Conservation (phyloP, 2,113 vertebrate genomes). For the Eptesicus fuscus region DNA sequence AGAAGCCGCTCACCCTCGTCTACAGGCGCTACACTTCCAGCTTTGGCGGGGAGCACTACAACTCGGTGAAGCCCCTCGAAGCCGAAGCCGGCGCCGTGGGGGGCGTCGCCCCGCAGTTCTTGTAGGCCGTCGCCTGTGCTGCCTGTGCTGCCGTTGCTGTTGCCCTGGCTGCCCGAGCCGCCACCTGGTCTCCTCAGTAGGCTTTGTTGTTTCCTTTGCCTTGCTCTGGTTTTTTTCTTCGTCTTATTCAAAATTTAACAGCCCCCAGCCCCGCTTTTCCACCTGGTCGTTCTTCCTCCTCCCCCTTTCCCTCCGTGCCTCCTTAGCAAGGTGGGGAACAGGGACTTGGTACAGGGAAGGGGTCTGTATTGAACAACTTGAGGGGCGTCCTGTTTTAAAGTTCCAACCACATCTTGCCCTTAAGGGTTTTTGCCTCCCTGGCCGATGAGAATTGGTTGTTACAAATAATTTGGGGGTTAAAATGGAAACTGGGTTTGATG, state of each 20-base stretch:
- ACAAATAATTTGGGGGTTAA: not conserved
- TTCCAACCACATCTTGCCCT: not conserved
- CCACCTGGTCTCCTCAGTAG: not conserved
- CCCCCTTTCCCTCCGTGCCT: not conserved
- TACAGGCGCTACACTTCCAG: constrained; percentile 16
- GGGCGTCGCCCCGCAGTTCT: fast-evolving
- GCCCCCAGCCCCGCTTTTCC: fast-evolving
- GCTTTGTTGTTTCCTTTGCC: not conserved
- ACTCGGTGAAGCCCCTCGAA: not conserved
- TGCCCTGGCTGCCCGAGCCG: fast-evolving
- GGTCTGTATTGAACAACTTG: too few species aligned
- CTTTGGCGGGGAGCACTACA: constrained; percentile 56
- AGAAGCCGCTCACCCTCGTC: constrained; percentile 78
- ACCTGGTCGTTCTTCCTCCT: not conserved
- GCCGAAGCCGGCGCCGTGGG: fast-evolving
- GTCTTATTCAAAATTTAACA: not conserved
- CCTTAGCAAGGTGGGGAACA: fast-evolving
- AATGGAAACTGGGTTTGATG: not conserved
- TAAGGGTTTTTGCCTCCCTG: not conserved
- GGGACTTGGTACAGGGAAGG: not conserved
- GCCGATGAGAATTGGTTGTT: not conserved
- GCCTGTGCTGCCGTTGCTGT: fast-evolving
- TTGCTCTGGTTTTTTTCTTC: not conserved
- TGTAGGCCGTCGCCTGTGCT: not conserved
- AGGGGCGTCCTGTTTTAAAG: not conserved